Evolutionary conservation across 1,140 invertebrate genomes (phyloP).

Genomic region (Kradibia gibbosae): DNA sequence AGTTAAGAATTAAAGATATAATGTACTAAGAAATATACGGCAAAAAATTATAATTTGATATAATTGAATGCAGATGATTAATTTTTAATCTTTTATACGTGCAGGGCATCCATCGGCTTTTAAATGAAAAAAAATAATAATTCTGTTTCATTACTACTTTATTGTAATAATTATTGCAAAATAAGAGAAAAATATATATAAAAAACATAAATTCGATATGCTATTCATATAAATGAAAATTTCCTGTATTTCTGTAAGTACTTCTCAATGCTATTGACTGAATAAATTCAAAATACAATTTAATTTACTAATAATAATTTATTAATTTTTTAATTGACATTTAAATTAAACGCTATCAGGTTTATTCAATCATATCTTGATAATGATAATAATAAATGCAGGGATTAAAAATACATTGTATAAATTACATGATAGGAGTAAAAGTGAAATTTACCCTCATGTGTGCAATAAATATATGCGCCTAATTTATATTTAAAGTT

Average conservation of each 20-base stretch:
- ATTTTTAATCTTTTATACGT: background rate
- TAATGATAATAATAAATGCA: slow-evolving; percentile 16
- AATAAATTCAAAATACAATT: background rate
- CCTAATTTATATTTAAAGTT: slow-evolving; percentile 43
- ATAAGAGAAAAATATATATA: background rate
- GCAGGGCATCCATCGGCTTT: background rate
- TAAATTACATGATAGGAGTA: slow-evolving; percentile 15
- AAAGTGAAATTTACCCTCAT: background rate
- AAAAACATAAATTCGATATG: background rate
- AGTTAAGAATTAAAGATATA: background rate
- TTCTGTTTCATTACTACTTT: no score
- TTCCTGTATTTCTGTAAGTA: background rate
- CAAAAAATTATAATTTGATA: background rate
- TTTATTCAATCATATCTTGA: no score
- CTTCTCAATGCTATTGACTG: background rate
- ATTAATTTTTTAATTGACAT: no score
- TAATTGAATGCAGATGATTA: background rate
- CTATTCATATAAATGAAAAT: background rate
- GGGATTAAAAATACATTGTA: slow-evolving; percentile 31
- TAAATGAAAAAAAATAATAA: background rate
- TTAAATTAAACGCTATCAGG: no score
- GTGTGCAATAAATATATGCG: slow-evolving; percentile 31
- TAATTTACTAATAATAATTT: no score
- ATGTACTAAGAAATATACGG: background rate
- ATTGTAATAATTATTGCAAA: background rate